Evolutionary conservation across 2,888 invertebrate genomes (phyloP), one percentile per base, ranked within the genome.

Genomic region (Cistogaster globosa): DNA sequence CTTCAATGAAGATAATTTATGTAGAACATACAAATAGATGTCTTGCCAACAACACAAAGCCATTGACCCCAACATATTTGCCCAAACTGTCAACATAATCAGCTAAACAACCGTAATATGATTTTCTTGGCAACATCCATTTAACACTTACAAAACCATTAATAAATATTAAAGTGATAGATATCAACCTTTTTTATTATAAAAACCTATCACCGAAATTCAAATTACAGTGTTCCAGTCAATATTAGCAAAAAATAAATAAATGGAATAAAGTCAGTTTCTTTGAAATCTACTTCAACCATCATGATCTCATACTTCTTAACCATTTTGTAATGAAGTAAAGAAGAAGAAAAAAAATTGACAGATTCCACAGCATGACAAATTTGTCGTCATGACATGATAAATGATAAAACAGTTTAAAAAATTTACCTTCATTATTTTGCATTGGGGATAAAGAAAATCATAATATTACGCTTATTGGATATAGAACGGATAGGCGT

Each of bases 361-460:
- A 90, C 90, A 90, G 90, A 88, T 89, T 85, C 84, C 71, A 89
- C 88, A 88, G 88, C 89, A 91, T 90, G 91, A 90, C 91, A 90
- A 90, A 90, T 90, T 90, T 90, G 89, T 90, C 90, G 86, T 89
- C 90, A 89, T 88, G 89, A 88, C 90, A 85, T 90, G 91, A 90
- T 90, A 91, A 90, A 90, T 90, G 90, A 89, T 90, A 88, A 88
- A 88, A 76, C 83, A 87, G 88, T 88, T 88, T 76, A 87, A 86
- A 88, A 89, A 89, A 90, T 89, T 87, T 57, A 67, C 76, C 71
- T 71, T 71, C 38, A 51, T 58, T 62, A 55, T 63, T 62, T 83
- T 53, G 36, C 75, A 67, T 57, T 69, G 36, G 80, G 57, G 51
- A 74, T 62, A 57, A 72, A 71, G 57, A 38, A 77, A 77, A 76